A percentile compares a stretch with the other conserved stretches of the same genome.
phyloP scores from a whole-genome alignment of 2,888 invertebrate species.

The Gasteruption jaculator region DNA sequence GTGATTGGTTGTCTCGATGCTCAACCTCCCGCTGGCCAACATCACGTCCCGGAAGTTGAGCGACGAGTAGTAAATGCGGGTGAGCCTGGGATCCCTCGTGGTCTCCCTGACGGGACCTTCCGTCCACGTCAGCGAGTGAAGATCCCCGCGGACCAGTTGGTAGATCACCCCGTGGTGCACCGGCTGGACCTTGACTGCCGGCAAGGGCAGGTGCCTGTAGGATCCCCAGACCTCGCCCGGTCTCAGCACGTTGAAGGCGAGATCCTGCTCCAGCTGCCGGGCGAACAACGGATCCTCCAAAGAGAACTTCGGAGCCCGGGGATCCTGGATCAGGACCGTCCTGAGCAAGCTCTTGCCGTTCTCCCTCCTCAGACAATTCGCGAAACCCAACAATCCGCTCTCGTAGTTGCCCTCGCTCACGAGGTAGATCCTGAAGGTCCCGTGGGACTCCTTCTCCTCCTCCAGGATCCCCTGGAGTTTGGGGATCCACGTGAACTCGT shows the following conservation, averaged over 20 bases:
- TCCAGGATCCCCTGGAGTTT: constrained; percentile 35
- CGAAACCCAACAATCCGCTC: constrained; percentile 79
- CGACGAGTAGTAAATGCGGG: constrained; percentile 68
- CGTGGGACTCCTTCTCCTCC: constrained; percentile 53
- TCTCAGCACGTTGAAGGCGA: constrained; percentile 69
- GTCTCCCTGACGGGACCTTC: constrained; percentile 58
- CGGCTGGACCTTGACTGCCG: constrained; percentile 51
- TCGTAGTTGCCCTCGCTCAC: constrained; percentile 64
- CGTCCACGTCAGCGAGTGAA: constrained; percentile 80
- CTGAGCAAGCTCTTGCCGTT: constrained; percentile 60
- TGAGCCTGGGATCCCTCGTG: constrained; percentile 34
- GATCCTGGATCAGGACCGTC: constrained; percentile 59
- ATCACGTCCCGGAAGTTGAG: constrained; percentile 94
- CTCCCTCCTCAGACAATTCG: constrained; percentile 80
- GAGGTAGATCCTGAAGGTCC: constrained; percentile 58
- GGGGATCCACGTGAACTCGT: constrained; percentile 44
- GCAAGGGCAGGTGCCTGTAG: constrained; percentile 73
- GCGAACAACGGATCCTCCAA: constrained; percentile 62
- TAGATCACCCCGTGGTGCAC: constrained; percentile 74
- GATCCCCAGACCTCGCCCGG: constrained; percentile 65
- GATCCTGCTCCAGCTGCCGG: constrained; percentile 64
- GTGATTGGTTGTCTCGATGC: constrained; percentile 75
- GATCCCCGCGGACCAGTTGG: constrained; percentile 72
- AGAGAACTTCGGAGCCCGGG: constrained; percentile 63
- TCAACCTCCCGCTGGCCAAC: constrained; percentile 86